Percentiles rank a stretch among this genome's conserved stretches.
These are phyloP conservation scores for Lithophane ornitopus DNA, from an alignment of 2,888 invertebrate genomes.

Conservation along the genomic window DNA sequence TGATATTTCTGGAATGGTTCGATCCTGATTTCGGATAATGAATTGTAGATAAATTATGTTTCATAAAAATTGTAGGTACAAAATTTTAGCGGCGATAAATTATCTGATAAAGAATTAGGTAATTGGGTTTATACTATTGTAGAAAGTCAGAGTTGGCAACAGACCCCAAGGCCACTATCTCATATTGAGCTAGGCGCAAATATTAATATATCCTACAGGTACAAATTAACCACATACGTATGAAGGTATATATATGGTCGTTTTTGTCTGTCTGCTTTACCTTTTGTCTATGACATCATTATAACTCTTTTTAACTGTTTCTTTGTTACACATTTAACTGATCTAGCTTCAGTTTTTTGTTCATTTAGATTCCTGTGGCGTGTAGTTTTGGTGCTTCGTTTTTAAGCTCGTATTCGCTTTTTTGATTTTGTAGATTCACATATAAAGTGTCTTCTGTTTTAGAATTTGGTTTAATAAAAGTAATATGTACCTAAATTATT, in stretches of 20 bases:
- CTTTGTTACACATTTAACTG: conserved; percentile 67
- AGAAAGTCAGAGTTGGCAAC: conserved; percentile 53
- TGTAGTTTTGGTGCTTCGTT: conserved; percentile 26
- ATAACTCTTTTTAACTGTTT: conserved; percentile 64
- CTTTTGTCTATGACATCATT: conserved; percentile 73
- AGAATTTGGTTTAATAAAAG: conserved; percentile 22
- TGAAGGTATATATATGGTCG: conserved; percentile 63
- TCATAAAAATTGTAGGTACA: background rate
- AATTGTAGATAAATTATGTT: background rate
- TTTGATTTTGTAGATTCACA: conserved; percentile 13
- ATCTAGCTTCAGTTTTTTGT: conserved; percentile 66
- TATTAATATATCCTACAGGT: conserved; percentile 59
- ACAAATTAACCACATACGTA: conserved; percentile 42
- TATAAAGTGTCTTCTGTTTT: conserved; percentile 5
- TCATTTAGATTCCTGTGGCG: conserved; percentile 48
- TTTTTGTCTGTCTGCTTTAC: conserved; percentile 74
- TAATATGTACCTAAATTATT: no score
- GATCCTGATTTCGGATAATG: conserved; percentile 10
- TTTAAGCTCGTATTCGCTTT: conserved; percentile 28
- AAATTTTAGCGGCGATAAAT: conserved; percentile 2
- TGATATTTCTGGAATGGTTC: conserved; percentile 23
- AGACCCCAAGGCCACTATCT: conserved; percentile 57
- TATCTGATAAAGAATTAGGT: conserved; percentile 38
- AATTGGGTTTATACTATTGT: conserved; percentile 52
- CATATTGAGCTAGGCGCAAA: conserved; percentile 47